A percentile compares a stretch with the other conserved stretches of the same genome.
Evolutionary conservation across 2,113 vertebrate species (phyloP).

Genomic region (Hippocampus guttulatus): DNA sequence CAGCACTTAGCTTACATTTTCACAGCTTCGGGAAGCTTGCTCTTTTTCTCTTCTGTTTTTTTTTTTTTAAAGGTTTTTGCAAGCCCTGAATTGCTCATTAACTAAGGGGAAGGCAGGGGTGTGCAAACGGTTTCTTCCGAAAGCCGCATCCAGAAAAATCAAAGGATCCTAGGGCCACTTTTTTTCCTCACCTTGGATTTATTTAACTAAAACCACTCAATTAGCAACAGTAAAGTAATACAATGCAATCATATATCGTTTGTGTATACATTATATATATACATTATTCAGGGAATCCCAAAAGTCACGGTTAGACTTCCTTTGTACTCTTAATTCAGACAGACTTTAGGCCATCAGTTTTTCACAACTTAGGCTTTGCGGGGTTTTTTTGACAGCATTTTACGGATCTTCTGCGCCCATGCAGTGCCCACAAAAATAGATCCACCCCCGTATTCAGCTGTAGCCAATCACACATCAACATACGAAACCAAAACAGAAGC

Average conservation of each 20-base stretch:
- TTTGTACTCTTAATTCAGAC: no score
- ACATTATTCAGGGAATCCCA: neutral
- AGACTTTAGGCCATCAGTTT: no score
- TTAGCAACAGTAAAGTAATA: no score
- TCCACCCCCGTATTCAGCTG: no score
- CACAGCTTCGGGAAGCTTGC: conserved; percentile 50
- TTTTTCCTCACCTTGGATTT: neutral
- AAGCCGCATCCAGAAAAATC: neutral
- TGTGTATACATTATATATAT: neutral
- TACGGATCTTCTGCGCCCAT: no score
- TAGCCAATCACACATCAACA: no score
- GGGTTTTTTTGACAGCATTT: no score
- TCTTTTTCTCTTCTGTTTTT: neutral
- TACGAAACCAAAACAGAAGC: no score
- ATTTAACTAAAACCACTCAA: neutral
- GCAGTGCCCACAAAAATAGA: no score
- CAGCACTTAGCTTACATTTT: conserved; percentile 61
- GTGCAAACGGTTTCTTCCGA: neutral
- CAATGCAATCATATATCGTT: no score
- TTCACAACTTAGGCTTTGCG: no score
- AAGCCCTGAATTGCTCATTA: neutral
- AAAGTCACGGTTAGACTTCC: no score
- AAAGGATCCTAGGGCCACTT: neutral
- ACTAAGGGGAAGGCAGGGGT: neutral
- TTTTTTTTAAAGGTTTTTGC: conserved; percentile 26